Evolutionary conservation across 2,797 vertebrate species (phyloP), one percentile per base, ranked within the genome.

Genomic region (Hippopotamyrus pictus): DNA sequence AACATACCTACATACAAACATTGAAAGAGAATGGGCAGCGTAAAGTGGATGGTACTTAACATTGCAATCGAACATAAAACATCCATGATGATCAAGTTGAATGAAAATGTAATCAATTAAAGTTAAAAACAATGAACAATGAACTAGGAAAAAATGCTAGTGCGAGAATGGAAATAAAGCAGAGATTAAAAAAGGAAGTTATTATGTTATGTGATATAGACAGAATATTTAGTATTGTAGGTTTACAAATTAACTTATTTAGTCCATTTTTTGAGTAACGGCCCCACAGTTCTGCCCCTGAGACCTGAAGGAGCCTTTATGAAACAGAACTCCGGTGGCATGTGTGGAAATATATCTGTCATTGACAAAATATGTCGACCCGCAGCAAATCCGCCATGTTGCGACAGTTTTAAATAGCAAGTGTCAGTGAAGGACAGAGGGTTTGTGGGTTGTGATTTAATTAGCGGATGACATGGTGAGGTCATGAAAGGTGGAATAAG

Each of bases 301-400:
- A 44, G 82, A 33, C 69, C 54, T 37, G 11, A 76, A 41, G 22
- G 19, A 65, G 79, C 7, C 88, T 17, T 53, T 25, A 62, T 89
- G 88, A 91, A 91, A 90, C 89, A 65, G 65, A 84, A 87, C 88
- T 84, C 73, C 37, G 11, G 37, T 87, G 85, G 69, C 69, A 83
- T 90, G 90, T 57, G 88, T 25, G 65, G n/a, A 88, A 73, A 17
- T 12, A 51, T n/a, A 37, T 54, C 57, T 41, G 44, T 88, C 87
- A 83, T 65, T 57, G 73, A 82, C 29, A 79, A 57, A 37, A 88
- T 57, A 57, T 57, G 17, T 79, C 9, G 44, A 76, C 22, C 62
- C 65, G 14, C 37, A 53, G 88, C 46, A 48, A 88, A 88, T 53
- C 62, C 41, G 88, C 19, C 69, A 82, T 83, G 88, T 88, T 59